These are phyloP conservation scores for Mycetomoellerius zeteki DNA, from an alignment of 1,140 invertebrate genomes.

Conservation along the genomic window DNA sequence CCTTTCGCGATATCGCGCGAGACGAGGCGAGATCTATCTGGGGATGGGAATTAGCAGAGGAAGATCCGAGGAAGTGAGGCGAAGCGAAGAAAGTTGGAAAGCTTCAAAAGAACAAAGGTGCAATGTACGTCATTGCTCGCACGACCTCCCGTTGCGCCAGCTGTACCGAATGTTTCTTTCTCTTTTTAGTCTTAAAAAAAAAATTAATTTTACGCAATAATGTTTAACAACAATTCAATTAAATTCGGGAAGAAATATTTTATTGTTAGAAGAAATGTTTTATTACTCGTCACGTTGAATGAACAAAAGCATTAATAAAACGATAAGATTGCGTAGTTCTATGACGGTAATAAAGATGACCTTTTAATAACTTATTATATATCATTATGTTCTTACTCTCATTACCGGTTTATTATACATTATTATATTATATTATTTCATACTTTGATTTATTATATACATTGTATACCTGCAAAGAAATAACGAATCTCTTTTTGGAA, in stretches of 20 bases:
- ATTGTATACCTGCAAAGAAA: background rate
- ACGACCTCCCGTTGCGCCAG: conserved; percentile 49
- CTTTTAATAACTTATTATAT: background rate
- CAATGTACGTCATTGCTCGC: conserved; percentile 38
- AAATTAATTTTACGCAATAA: background rate
- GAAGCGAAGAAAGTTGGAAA: conserved; percentile 48
- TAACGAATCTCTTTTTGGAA: background rate
- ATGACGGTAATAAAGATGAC: background rate
- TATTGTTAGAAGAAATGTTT: background rate
- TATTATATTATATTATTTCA: background rate
- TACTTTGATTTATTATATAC: background rate
- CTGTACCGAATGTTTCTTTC: background rate
- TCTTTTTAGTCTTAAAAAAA: conserved; percentile 11
- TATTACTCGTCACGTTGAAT: background rate
- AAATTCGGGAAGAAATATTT: background rate
- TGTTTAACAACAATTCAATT: conserved; percentile 20
- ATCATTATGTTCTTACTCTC: background rate
- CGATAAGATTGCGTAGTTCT: background rate
- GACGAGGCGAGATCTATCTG: background rate
- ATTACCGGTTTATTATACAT: background rate
- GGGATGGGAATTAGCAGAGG: background rate
- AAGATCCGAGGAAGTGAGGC: background rate
- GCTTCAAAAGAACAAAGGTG: background rate
- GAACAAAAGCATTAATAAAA: background rate
- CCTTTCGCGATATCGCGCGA: background rate